phyloP scores from a whole-genome alignment of 2,797 vertebrate species.

The Sebastolobus altivelis region DNA sequence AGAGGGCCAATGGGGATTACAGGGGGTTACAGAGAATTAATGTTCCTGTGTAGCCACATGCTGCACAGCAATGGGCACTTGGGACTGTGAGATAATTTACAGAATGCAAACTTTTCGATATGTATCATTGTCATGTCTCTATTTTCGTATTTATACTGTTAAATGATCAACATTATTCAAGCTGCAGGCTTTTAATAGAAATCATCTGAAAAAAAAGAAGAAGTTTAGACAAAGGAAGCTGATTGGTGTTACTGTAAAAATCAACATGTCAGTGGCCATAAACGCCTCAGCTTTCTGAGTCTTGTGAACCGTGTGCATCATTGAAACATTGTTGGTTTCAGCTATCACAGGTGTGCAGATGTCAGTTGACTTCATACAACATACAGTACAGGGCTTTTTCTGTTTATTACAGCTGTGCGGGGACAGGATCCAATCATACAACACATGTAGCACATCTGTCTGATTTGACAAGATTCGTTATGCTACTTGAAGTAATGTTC shows the following conservation, averaged over 20 bases:
- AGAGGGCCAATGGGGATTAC: background rate
- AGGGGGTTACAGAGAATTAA: background rate
- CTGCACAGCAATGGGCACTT: background rate
- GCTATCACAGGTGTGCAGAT: conserved; percentile 21
- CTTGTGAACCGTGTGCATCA: background rate
- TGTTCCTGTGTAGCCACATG: background rate
- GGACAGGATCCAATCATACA: background rate
- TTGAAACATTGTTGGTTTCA: background rate
- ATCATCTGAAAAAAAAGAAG: background rate
- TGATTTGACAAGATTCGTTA: background rate
- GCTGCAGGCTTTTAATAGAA: background rate
- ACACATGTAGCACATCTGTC: background rate
- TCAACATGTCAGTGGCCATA: background rate
- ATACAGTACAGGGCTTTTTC: background rate
- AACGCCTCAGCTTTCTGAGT: background rate
- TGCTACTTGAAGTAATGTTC: background rate
- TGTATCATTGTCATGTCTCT: background rate
- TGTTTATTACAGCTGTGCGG: background rate
- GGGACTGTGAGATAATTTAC: background rate
- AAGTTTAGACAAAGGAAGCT: background rate
- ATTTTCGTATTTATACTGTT: conserved; percentile 1
- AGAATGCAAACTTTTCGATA: conserved; percentile 19
- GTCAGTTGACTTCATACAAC: background rate
- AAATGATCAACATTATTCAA: conserved; percentile 3
- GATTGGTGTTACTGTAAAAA: background rate